Evolutionary conservation across 2,113 vertebrate species (phyloP).

Genomic region (Megatriorchis doriae): DNA sequence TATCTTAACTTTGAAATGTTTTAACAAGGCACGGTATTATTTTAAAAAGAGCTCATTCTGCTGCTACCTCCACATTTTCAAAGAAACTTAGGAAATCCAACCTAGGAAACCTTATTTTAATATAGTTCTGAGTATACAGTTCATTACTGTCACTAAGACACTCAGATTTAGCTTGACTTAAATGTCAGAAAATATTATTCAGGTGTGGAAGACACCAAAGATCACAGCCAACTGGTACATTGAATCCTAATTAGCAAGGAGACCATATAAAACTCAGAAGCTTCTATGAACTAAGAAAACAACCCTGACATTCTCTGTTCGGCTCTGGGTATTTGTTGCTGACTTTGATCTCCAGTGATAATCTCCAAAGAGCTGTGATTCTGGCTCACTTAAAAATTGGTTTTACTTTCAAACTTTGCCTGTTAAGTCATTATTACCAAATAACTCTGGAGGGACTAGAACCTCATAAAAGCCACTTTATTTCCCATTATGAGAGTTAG

Average conservation of each 20-base stretch:
- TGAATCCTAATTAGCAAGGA: constrained; percentile 69
- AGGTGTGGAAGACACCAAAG: constrained; percentile 63
- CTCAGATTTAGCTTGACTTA: constrained; percentile 47
- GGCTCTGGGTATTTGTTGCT: constrained; percentile 40
- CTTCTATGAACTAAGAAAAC: constrained; percentile 6
- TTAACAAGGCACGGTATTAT: background rate
- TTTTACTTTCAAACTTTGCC: constrained; percentile 57
- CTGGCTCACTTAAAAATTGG: background rate
- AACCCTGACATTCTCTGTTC: constrained; percentile 20
- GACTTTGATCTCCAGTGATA: constrained; percentile 38
- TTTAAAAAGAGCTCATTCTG: background rate
- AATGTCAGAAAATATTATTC: constrained; percentile 74
- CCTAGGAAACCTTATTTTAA: constrained; percentile 40
- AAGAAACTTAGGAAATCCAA: background rate
- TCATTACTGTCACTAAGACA: constrained; percentile 47
- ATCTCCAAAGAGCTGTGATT: background rate
- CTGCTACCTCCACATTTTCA: background rate
- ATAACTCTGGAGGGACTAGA: constrained; percentile 12
- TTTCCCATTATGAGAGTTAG: background rate
- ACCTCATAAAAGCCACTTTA: background rate
- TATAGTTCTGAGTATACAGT: constrained; percentile 30
- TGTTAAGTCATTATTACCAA: constrained; percentile 18
- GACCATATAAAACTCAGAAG: constrained; percentile 32
- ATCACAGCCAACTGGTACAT: constrained; percentile 56
- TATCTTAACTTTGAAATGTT: background rate